These are phyloP conservation scores for Clitarchus hookeri DNA, from an alignment of 2,888 invertebrate genomes.

Conservation along the genomic window DNA sequence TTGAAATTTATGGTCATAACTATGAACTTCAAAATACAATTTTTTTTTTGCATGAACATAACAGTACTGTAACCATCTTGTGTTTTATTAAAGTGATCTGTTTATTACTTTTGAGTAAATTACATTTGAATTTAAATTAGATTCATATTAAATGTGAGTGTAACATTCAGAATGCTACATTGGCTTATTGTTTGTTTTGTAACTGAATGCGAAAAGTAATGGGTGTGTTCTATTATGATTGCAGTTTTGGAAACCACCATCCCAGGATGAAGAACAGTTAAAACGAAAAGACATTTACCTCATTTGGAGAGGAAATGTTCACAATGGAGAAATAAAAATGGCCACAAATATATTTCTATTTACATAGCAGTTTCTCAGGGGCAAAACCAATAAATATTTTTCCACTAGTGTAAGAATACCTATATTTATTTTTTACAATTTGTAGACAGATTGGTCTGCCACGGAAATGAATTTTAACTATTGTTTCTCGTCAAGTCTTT, in stretches of 20 bases:
- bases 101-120: too few relatives aligned
- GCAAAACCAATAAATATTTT: constrained; percentile 37
- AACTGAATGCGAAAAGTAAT: too few relatives aligned
- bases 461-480: constrained; percentile 28
- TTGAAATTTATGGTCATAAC: too few relatives aligned
- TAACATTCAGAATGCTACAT: too few relatives aligned
- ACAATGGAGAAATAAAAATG: constrained; percentile 32
- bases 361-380: constrained; percentile 40
- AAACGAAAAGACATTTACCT: constrained; percentile 36
- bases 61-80: too few relatives aligned
- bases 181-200: too few relatives aligned
- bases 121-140: too few relatives aligned
- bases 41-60: too few relatives aligned
- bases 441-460: constrained; percentile 34
- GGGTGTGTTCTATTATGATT: constrained; percentile 18
- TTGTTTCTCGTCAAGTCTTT: constrained; percentile 21
- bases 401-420: background rate
- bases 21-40: too few relatives aligned
- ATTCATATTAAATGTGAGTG: too few relatives aligned
- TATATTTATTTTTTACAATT: constrained; percentile 30
- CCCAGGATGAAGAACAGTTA: constrained; percentile 36
- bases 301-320: constrained; percentile 38
- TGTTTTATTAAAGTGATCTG: too few relatives aligned
- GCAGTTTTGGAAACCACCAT: constrained; percentile 37
- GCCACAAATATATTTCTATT: constrained; percentile 31